phyloP scores from a whole-genome alignment of 1,140 invertebrate genomes.

The Aleiodes sp. region DNA sequence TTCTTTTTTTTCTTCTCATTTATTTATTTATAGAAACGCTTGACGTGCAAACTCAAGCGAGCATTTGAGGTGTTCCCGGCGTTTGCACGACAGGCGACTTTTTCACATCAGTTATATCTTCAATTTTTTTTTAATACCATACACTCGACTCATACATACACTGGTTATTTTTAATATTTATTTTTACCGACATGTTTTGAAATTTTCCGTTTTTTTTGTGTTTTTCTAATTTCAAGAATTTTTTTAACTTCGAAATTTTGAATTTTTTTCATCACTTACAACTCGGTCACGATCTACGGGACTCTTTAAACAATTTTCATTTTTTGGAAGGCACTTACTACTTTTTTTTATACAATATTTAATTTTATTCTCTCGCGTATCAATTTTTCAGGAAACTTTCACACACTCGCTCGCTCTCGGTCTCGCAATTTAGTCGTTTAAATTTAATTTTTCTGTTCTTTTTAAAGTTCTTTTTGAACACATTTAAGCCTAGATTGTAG shows the following conservation, averaged over 20 bases:
- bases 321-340: slow-evolving; percentile 67
- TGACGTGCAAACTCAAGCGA: slow-evolving; percentile 24
- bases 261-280: slow-evolving; percentile 63
- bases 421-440: slow-evolving; percentile 20
- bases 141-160: slow-evolving; percentile 13
- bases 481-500: slow-evolving; percentile 58
- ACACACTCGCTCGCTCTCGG: slow-evolving; percentile 28
- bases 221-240: slow-evolving; percentile 18
- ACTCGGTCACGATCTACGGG: slow-evolving; percentile 67
- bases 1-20: slow-evolving; percentile 23
- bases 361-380: slow-evolving; percentile 39
- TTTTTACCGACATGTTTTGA: slow-evolving; percentile 25
- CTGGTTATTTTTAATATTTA: slow-evolving; percentile 14
- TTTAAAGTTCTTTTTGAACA: slow-evolving; percentile 47
- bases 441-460: slow-evolving; percentile 37
- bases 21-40: not conserved
- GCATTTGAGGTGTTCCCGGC: slow-evolving; percentile 3
- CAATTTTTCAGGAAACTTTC: slow-evolving; percentile 34
- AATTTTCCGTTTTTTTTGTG: slow-evolving; percentile 23
- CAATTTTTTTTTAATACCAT: slow-evolving; percentile 23
- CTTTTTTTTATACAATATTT: slow-evolving; percentile 54
- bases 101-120: slow-evolving; percentile 9
- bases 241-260: slow-evolving; percentile 55
- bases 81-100: slow-evolving; percentile 28
- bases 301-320: slow-evolving; percentile 59